Conservation (phyloP, 30 jellyfish, hydroid and myxozoan species). For the Mastigias papua region DNA sequence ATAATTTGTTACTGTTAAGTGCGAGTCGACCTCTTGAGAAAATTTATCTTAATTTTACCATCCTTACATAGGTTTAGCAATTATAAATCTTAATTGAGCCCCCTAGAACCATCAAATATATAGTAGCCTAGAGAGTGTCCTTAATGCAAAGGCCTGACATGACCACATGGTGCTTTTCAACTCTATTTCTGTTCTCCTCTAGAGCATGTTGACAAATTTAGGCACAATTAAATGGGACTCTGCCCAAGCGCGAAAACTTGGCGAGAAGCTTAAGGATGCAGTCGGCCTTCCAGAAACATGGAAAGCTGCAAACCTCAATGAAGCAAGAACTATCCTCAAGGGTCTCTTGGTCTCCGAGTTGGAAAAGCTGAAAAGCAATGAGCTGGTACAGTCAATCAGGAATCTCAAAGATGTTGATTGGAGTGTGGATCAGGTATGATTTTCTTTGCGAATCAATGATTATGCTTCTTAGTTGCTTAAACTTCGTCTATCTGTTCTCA, state of each 20-base stretch:
- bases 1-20: no score
- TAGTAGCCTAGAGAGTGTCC: no score
- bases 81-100: no score
- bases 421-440: slow-evolving; percentile 78
- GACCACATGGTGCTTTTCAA: no score
- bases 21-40: no score
- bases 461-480: no score
- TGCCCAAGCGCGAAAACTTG: slow-evolving; percentile 61
- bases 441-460: no score
- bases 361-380: slow-evolving; percentile 46
- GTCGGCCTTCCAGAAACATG: slow-evolving; percentile 76
- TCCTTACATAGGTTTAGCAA: no score
- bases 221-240: slow-evolving; percentile 71
- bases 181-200: neutral
- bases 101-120: no score
- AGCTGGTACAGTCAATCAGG: slow-evolving; percentile 24
- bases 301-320: slow-evolving; percentile 34
- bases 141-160: no score
- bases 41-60: no score
- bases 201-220: slow-evolving; percentile 36
- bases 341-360: slow-evolving; percentile 63
- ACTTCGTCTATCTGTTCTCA: no score
- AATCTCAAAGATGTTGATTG: slow-evolving; percentile 58
- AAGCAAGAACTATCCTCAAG: slow-evolving; percentile 40
- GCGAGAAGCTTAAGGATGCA: slow-evolving; percentile 28